Conservation (phyloP, 2,797 vertebrate species). For the Hephaestus fuliginosus region DNA sequence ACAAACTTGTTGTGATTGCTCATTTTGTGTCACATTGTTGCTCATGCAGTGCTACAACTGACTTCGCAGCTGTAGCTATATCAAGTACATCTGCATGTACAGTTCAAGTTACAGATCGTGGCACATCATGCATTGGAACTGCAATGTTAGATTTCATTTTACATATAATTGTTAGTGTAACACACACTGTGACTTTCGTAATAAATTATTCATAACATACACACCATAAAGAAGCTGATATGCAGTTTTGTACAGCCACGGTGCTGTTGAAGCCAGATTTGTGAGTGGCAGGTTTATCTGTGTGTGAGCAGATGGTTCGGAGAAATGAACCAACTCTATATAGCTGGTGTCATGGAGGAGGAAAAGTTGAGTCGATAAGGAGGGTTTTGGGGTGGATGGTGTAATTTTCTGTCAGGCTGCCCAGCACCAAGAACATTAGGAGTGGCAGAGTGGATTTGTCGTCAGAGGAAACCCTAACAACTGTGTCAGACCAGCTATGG, state of each 20-base stretch:
- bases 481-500: conserved; percentile 4
- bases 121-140: background rate
- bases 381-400: conserved; percentile 6
- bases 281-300: conserved; percentile 49
- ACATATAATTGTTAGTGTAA: background rate
- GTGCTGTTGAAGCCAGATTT: conserved; percentile 45
- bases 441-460: conserved; percentile 34
- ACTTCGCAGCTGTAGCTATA: background rate
- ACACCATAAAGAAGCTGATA: conserved; percentile 13
- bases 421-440: conserved; percentile 13
- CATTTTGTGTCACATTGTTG: conserved; percentile 13
- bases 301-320: conserved; percentile 49
- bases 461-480: conserved; percentile 29
- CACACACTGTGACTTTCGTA: background rate
- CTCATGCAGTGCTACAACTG: background rate
- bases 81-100: background rate
- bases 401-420: conserved; percentile 37
- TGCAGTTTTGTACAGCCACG: conserved; percentile 17
- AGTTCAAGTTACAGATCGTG: background rate
- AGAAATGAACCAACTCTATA: conserved; percentile 17
- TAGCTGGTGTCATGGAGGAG: conserved; percentile 22
- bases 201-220: background rate
- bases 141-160: background rate
- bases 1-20: conserved; percentile 18
- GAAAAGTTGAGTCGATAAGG: conserved; percentile 27